phyloP scores from a whole-genome alignment of 2,113 vertebrate genomes.

The Myocastor coypus region DNA sequence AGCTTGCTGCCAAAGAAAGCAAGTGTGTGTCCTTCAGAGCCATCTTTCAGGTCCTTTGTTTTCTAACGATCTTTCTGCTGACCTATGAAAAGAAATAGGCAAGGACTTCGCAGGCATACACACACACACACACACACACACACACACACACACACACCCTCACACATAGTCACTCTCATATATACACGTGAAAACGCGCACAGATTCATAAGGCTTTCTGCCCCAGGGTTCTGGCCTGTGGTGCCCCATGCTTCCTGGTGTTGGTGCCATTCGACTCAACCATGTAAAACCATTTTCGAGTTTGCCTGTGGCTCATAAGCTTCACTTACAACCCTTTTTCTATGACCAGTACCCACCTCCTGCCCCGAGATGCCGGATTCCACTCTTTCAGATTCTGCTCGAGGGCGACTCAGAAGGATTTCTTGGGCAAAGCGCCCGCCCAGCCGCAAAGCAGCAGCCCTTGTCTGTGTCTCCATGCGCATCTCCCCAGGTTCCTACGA shows the following conservation, averaged over 20 bases:
- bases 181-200: too few species aligned
- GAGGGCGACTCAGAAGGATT: background rate
- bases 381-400: background rate
- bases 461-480: too few species aligned
- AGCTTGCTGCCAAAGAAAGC: background rate
- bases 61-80: background rate
- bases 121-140: background rate
- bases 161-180: background rate
- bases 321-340: background rate
- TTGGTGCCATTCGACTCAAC: background rate
- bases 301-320: background rate
- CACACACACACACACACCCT: background rate
- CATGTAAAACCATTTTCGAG: background rate
- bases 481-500: background rate
- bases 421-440: background rate
- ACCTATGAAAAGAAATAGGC: background rate
- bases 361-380: background rate
- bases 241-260: too few species aligned
- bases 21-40: background rate
- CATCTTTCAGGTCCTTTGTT: background rate
- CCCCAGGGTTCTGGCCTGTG: background rate
- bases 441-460: too few species aligned
- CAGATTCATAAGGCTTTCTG: background rate
- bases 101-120: background rate
- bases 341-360: background rate